phyloP scores from a whole-genome alignment of 2,113 vertebrate species.

The Oreochromis spilurus region DNA sequence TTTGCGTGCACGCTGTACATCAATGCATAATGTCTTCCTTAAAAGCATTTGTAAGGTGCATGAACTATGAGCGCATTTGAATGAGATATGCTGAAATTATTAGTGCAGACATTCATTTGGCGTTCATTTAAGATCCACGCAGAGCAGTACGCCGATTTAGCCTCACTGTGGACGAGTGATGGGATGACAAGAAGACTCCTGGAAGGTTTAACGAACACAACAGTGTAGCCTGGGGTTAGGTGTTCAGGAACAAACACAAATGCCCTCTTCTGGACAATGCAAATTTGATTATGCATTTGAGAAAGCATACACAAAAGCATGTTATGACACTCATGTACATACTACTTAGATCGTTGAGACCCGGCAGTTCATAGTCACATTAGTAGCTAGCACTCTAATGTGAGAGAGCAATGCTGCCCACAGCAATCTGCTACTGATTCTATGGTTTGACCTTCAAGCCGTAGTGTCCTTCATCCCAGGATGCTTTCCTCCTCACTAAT shows the following conservation, averaged over 20 bases:
- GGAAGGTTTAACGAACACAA: constrained; percentile 55
- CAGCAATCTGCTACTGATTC: constrained; percentile 54
- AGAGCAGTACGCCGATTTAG: constrained; percentile 19
- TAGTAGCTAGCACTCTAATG: background rate
- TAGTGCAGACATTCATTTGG: constrained; percentile 22
- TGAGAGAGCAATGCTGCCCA: constrained; percentile 48
- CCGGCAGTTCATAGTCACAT: constrained; percentile 26
- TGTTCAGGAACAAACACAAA: constrained; percentile 26
- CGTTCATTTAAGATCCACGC: background rate
- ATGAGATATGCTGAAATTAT: background rate
- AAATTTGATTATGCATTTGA: constrained; percentile 29
- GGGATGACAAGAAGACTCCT: constrained; percentile 2
- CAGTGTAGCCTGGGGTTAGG: constrained; percentile 31
- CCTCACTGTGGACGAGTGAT: background rate
- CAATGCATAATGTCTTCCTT: background rate
- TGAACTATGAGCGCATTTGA: background rate
- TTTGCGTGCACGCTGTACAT: background rate
- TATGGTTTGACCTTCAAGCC: constrained; percentile 59
- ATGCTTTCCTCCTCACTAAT: constrained; percentile 36
- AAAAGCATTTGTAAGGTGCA: background rate
- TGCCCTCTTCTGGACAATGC: background rate
- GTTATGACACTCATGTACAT: background rate
- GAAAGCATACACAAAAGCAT: background rate
- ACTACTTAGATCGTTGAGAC: constrained; percentile 12
- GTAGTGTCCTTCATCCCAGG: constrained; percentile 42